Base-by-base conservation (phyloP, 2,888 invertebrate genomes). In the Strigamia crassipes region DNA sequence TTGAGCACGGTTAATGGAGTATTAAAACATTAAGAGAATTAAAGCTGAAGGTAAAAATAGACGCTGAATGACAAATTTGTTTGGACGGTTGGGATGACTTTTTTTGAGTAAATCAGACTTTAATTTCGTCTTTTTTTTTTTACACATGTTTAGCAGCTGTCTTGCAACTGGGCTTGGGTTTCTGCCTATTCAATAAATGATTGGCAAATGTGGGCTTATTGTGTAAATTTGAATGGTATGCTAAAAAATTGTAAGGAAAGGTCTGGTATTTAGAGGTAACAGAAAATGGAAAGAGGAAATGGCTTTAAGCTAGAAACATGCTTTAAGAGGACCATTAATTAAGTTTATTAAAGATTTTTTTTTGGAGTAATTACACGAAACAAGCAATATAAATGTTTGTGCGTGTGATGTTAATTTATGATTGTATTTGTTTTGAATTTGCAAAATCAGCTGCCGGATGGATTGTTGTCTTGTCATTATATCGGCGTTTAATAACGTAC, bases 331-430 rank as follows among this genome's bases (percentile, higher is more conserved):
- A 18, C 13, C 27, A 51, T 18, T 15, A 51, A 18, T 51, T 51
- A 51, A 18, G 8, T 18, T 51, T 51, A 51, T 51, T 18, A 51
- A 15, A 51, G 18, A 18, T 73, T 73, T n/a, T 73, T n/a, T 73
- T 73, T 23, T n/a, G 6, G 2, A 27, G 23, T 73, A 73, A 73
- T 73, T 73, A 31, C 61, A 31, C 8, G 73, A 31, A 31, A 73
- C 73, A 73, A 27, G 73, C 31, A 15, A 73, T 73, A 73, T 73
- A 73, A 31, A 73, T 73, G 73, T 73, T 73, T 73, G 73, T 73
- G 27, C 73, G 73, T 73, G 73, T 31, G 73, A 73, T 73, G 73
- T 73, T 73, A 73, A 73, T 73, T 73, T 73, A 73, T 15, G 73
- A 73, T 31, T 23, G 27, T 73, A 73, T 73, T 73, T 73, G 73